Percentiles rank a stretch among this genome's conserved stretches.
Evolutionary conservation across 1,140 invertebrate species (phyloP).

Genomic region (Uloborus diversus): DNA sequence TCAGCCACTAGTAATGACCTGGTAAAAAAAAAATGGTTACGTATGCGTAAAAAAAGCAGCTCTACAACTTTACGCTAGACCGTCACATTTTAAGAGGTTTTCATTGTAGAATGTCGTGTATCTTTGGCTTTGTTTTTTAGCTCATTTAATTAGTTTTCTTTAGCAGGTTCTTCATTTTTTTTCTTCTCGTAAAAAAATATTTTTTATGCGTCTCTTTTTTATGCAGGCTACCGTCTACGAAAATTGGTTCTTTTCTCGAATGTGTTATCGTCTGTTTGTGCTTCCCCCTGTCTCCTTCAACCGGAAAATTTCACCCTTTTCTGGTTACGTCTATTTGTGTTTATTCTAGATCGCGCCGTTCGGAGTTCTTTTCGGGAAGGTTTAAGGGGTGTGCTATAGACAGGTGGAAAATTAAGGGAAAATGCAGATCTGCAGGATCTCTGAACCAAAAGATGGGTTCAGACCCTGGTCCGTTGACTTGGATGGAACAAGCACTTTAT

Average conservation of each 20-base stretch:
- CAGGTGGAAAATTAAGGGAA: too few relatives aligned
- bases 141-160: constrained; percentile 57
- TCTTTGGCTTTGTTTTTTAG: constrained; percentile 40
- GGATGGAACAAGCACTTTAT: too few relatives aligned
- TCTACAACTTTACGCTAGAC: constrained; percentile 34
- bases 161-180: constrained; percentile 47
- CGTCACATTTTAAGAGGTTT: constrained; percentile 55
- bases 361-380: too few relatives aligned
- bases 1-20: constrained; percentile 45
- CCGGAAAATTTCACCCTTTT: constrained; percentile 34
- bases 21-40: not conserved
- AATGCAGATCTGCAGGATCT: too few relatives aligned
- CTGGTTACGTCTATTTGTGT: constrained; percentile 55
- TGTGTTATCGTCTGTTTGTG: constrained; percentile 54
- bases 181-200: constrained; percentile 11
- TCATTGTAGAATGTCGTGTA: constrained; percentile 53
- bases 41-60: constrained; percentile 2
- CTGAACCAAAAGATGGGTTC: too few relatives aligned
- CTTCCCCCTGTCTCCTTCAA: constrained; percentile 11
- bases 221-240: not conserved
- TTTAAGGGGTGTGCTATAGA: too few relatives aligned
- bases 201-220: constrained; percentile 8
- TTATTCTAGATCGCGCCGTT: too few relatives aligned
- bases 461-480: too few relatives aligned
- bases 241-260: constrained; percentile 37